These are phyloP conservation scores for Eonycteris spelaea DNA, from an alignment of 2,113 vertebrate species.

Conservation along the genomic window DNA sequence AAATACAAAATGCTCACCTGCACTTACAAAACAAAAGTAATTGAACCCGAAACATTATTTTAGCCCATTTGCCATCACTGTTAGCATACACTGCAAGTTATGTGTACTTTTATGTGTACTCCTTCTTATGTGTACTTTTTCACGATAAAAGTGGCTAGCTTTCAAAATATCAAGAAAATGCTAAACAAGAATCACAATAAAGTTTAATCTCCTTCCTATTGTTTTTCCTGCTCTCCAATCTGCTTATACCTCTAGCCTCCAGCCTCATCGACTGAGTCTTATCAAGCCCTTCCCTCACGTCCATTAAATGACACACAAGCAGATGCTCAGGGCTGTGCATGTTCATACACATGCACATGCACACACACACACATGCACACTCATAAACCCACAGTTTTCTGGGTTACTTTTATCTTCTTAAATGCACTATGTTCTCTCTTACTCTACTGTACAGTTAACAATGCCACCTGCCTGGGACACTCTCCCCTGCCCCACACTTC, in stretches of 20 bases:
- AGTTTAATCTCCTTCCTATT: neutral
- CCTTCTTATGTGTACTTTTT: neutral
- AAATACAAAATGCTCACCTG: neutral
- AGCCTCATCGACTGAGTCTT: neutral
- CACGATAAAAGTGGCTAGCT: neutral
- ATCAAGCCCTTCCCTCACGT: neutral
- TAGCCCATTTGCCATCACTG: neutral
- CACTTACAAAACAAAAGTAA: neutral
- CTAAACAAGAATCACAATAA: neutral
- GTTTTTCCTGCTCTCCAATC: neutral
- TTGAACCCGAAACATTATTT: neutral
- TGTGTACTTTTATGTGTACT: too few relatives aligned
- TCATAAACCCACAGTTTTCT: neutral
- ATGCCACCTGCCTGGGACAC: too few relatives aligned
- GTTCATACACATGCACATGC: too few relatives aligned
- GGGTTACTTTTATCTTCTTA: neutral
- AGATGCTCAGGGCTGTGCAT: neutral
- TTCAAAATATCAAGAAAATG: neutral
- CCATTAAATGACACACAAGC: neutral
- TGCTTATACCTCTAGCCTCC: neutral
- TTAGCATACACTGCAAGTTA: neutral
- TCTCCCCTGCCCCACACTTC: neutral
- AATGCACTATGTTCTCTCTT: neutral
- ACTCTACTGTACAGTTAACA: neutral
- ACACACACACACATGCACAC: rapidly evolving